A percentile compares a stretch with the other conserved stretches of the same genome.
phyloP scores from a whole-genome alignment of 2,113 vertebrate species.

The Zosterops japonicus region DNA sequence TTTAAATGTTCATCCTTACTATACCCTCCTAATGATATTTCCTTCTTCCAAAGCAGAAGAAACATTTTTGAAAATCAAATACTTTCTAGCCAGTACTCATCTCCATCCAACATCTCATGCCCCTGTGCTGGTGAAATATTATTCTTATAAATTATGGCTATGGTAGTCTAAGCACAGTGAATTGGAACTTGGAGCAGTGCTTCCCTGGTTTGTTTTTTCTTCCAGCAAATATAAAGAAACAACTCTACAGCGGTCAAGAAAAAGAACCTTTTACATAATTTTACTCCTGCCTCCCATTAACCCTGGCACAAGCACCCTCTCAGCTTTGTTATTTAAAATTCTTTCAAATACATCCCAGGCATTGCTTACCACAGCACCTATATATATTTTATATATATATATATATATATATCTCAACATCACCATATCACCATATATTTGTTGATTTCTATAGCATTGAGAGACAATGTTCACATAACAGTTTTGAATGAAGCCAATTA shows the following conservation, averaged over 20 bases:
- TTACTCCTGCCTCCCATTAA: neutral
- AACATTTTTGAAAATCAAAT: neutral
- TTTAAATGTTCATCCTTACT: neutral
- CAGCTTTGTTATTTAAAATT: neutral
- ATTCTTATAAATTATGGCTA: neutral
- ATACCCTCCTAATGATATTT: neutral
- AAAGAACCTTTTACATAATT: neutral
- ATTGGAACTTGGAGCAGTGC: neutral
- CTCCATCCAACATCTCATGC: neutral
- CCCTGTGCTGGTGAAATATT: neutral
- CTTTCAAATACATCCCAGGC: neutral
- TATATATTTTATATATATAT: neutral
- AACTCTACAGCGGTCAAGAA: neutral
- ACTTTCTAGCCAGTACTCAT: neutral
- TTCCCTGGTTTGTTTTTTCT: neutral
- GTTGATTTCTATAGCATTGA: neutral
- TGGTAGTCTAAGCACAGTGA: neutral
- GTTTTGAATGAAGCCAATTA: neutral
- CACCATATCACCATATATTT: neutral
- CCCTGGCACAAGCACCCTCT: neutral
- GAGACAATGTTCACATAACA: fast-evolving
- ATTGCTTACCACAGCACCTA: neutral
- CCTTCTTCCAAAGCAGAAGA: neutral
- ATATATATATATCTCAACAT: neutral
- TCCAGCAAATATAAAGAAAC: neutral